These are phyloP conservation scores for Caenorhabditis drosophilae DNA, from an alignment of 2,888 invertebrate genomes.

Conservation along the genomic window DNA sequence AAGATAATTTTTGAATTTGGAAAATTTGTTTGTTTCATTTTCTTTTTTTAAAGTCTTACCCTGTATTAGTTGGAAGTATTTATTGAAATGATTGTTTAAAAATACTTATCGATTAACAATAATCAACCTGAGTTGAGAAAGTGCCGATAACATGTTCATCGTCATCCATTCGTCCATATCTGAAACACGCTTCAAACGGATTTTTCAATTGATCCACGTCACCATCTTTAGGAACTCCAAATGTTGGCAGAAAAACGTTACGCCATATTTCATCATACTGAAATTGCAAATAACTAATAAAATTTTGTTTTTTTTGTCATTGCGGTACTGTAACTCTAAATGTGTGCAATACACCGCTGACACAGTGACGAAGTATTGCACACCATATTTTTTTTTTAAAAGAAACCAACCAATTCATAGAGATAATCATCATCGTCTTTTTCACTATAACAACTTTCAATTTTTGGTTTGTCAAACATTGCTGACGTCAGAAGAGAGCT, in stretches of 20 bases:
- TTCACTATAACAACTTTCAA: slow-evolving; percentile 17
- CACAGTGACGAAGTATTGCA: neutral
- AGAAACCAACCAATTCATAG: too few relatives aligned
- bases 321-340: neutral
- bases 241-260: slow-evolving; percentile 28
- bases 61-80: too few relatives aligned
- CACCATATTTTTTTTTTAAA: too few relatives aligned
- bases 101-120: slow-evolving; percentile 28
- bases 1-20: too few relatives aligned
- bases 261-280: slow-evolving; percentile 31
- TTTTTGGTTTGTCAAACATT: slow-evolving; percentile 17
- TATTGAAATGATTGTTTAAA: too few relatives aligned
- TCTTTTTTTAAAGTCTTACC: too few relatives aligned
- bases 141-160: slow-evolving; percentile 22
- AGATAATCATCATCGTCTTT: slow-evolving; percentile 9
- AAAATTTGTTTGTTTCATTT: too few relatives aligned
- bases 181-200: slow-evolving; percentile 38
- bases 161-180: slow-evolving; percentile 7
- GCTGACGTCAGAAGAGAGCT: slow-evolving; percentile 33
- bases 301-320: neutral
- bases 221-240: slow-evolving; percentile 22
- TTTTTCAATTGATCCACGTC: slow-evolving; percentile 20
- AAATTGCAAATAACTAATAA: too few relatives aligned
- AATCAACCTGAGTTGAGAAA: slow-evolving; percentile 25
- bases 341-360: neutral